Evolutionary conservation across 1,140 invertebrate species (phyloP), one percentile per base, ranked within the genome.

Genomic region (Dermatophagoides farinae): DNA sequence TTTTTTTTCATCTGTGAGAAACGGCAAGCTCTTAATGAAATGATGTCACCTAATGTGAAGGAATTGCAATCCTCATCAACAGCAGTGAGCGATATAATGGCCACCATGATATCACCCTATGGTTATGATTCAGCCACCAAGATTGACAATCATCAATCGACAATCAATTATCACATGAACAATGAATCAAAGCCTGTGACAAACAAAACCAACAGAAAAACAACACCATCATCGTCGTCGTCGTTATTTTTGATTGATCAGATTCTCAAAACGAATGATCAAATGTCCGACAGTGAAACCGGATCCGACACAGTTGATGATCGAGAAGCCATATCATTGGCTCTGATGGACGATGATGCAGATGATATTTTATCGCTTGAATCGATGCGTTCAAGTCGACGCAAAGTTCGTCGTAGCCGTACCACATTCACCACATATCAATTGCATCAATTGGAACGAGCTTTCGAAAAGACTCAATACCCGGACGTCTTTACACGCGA

Each of bases 371-470:
- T 31, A 31, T 31, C 31, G 31, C 8, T 31, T 2, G 25, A 23
- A 51, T 51, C 18, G 18, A 20, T 14, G 11, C 31, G 52, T 11
- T 20, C 41, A 14, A 65, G 62, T 49, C 63, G 88, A 73, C 86
- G 88, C 74, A 92, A 92, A 72, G 86, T 91, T 71, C 78, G 91
- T 1, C 77, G 95, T 46, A 98, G 97, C 75, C 77, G 95, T 53
- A 98, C 95, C 46, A 98, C 95, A 44, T 98, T 99, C 77, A 98
- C 95, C 50, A 98, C 95, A 38, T 97, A 90, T 76, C 90, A 96
- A 74, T 79, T 97, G 60, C 92, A 81, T 67, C 77, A 80, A 64
- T 70, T 81, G 55, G 79, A 82, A 69, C 60, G 77, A 41, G 73
- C 77, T 46, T 77, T 77, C 64, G 76, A 77, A 64, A 76, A 62